Evolutionary conservation across 2,113 vertebrate species (phyloP), one percentile per base, ranked within the genome.

Genomic region (Penelope pileata): DNA sequence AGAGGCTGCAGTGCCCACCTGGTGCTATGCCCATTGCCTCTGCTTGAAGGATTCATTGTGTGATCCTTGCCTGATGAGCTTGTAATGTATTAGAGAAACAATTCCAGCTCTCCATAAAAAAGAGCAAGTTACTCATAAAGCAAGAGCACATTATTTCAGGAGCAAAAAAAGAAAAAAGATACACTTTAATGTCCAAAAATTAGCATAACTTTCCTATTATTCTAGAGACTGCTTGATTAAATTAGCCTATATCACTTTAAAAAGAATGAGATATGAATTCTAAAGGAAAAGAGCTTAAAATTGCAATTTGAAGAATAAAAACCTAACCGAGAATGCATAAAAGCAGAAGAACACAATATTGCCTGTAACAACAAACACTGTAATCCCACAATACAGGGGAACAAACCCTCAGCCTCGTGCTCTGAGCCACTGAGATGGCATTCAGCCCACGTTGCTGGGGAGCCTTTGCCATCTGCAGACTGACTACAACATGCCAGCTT

Each of bases 181-280:
- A 88, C 40, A 86, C 79, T 93, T 95, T 92, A 72, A 92, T 96
- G 77, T 82, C 59, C 56, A 47, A 56, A 91, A 93, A 96, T 95
- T 91, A 93, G 90, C 96, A 94, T 94, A 96, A 94, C 40, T 94
- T 87, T 36, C 74, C 88, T 93, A 83, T 93, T 93, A 92, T 96
- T 96, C 72, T 36, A 58, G 38, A 94, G 67, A 21, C 81, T 29
- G 64, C 81, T 84, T 95, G 90, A 96, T 94, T 94, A 89, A 96
- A 96, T 96, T 95, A 95, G 93, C 51, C 43, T 62, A 12, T 19
- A 76, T 87, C 29, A 9, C 79, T 96, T 93, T 70, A 88, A 94
- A 92, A 75, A 58, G 81, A 91, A 89, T n/a, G 70, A 83, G 82
- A 56, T 5, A 51, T 12, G 91, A 91, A 90, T 90, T 45, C 83